phyloP scores from a whole-genome alignment of 2,797 vertebrate genomes.

The Capromys pilorides region DNA sequence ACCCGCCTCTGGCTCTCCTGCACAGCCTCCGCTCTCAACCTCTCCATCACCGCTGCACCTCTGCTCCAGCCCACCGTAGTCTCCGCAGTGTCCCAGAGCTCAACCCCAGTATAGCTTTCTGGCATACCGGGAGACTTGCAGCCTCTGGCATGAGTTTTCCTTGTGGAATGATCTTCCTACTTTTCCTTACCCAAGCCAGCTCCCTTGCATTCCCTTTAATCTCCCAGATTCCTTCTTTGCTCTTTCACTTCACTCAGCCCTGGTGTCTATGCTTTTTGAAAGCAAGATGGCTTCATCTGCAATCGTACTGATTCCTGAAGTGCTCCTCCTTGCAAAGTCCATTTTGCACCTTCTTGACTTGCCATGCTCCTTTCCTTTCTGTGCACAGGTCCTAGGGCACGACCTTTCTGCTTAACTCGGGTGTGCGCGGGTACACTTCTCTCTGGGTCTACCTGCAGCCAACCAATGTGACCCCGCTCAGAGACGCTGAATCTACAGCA shows the following conservation, averaged over 20 bases:
- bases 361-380: neutral
- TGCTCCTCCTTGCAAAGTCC: neutral
- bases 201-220: neutral
- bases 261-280: neutral
- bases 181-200: neutral
- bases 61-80: no score
- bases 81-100: neutral
- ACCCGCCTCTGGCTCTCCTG: neutral
- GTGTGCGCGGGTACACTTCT: neutral
- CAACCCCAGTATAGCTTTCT: neutral
- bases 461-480: neutral
- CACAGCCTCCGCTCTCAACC: neutral
- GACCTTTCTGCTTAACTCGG: neutral
- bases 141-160: neutral
- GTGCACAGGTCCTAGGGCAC: neutral
- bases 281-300: neutral
- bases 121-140: neutral
- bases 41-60: no score
- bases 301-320: neutral
- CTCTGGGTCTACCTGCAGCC: neutral
- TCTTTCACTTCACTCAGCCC: neutral
- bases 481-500: neutral
- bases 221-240: neutral
- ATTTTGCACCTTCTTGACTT: neutral
- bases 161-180: neutral